Evolutionary conservation across 2,113 vertebrate species (phyloP).

Genomic region (Amazona vittata): DNA sequence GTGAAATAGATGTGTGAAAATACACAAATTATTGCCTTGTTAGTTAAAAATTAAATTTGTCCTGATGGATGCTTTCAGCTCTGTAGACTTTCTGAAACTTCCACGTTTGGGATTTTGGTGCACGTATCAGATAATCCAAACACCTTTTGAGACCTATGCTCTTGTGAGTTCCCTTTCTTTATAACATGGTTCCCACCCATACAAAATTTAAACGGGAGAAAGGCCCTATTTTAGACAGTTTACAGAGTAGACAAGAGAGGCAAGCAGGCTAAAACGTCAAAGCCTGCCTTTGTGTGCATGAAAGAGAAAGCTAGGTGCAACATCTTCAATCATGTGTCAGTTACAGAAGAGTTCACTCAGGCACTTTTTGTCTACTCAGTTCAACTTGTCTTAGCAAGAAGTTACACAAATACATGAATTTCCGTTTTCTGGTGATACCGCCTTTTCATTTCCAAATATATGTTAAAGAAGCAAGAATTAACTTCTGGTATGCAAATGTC

Average conservation of each 20-base stretch:
- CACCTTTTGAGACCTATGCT: fast-evolving
- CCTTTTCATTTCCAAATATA: background rate
- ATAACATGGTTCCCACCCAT: background rate
- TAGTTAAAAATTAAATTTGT: background rate
- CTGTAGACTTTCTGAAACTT: background rate
- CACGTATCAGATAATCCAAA: background rate
- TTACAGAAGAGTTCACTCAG: background rate
- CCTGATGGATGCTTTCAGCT: background rate
- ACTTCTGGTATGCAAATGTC: background rate
- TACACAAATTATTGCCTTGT: background rate
- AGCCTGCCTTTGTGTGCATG: background rate
- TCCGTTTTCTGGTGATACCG: background rate
- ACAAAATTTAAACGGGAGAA: background rate
- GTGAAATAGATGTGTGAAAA: background rate
- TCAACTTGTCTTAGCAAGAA: background rate
- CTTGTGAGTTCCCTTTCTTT: background rate
- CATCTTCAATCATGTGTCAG: background rate
- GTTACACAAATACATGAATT: background rate
- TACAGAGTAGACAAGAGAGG: background rate
- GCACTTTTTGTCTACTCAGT: background rate
- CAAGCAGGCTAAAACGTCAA: background rate
- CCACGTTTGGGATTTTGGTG: background rate
- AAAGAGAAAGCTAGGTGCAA: background rate
- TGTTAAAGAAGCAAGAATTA: background rate
- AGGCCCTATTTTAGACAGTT: background rate